Percentiles rank a stretch among this genome's conserved stretches.
Conservation (phyloP, 64 coral and sea anemone species). For the Exaiptasia diaphana region DNA sequence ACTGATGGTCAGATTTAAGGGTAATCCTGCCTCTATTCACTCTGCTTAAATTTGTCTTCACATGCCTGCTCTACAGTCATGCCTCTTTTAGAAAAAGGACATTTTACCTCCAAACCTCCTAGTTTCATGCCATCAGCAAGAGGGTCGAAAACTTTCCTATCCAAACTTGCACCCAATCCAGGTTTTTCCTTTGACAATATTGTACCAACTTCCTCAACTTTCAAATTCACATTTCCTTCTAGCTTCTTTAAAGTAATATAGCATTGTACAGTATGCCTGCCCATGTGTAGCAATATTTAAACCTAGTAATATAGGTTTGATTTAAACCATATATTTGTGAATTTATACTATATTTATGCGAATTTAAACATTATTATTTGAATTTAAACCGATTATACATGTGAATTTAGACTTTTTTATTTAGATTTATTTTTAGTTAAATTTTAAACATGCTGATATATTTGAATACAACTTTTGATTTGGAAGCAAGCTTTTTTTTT, state of each 20-base stretch:
- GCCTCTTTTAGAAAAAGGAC: slow-evolving; percentile 15
- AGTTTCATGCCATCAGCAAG: slow-evolving; percentile 22
- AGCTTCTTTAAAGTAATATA: slow-evolving; percentile 21
- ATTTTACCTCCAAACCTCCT: slow-evolving; percentile 46
- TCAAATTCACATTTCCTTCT: slow-evolving; percentile 18
- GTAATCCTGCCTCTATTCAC: not conserved
- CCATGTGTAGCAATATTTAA: too few species aligned
- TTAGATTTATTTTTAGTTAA: too few species aligned
- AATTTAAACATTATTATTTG: too few species aligned
- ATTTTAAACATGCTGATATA: too few species aligned
- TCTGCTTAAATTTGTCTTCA: not conserved
- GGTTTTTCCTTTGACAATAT: slow-evolving; percentile 42
- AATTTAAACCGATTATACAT: too few species aligned
- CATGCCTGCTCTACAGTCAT: slow-evolving; percentile 39
- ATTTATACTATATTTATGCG: too few species aligned
- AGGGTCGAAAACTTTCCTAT: slow-evolving; percentile 24
- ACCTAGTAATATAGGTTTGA: too few species aligned
- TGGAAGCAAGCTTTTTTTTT: too few species aligned
- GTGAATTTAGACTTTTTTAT: too few species aligned
- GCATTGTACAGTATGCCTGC: slow-evolving; percentile 27
- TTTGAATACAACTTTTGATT: too few species aligned
- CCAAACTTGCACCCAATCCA: slow-evolving; percentile 47
- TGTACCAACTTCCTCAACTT: slow-evolving; percentile 59
- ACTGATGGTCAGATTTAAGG: slow-evolving; percentile 11
- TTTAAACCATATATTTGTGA: too few species aligned